These are phyloP conservation scores for Centropyge bicolor DNA, from an alignment of 2,797 vertebrate genomes.

Conservation along the genomic window DNA sequence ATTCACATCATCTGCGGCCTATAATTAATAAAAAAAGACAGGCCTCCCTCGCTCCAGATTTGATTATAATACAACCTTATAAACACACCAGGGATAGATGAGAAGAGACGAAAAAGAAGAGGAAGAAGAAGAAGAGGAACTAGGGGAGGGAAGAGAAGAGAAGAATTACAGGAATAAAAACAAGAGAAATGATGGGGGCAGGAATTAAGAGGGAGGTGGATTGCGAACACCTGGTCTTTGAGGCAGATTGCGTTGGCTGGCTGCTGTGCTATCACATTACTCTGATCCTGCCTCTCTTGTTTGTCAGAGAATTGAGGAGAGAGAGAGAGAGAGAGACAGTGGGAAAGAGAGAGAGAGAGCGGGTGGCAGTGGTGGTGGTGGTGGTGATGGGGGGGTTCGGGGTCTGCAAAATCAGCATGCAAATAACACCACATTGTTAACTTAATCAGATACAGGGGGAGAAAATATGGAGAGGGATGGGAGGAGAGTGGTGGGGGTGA, in stretches of 20 bases:
- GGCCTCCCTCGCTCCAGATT: conserved; percentile 95
- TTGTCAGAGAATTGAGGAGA: conserved; percentile 86
- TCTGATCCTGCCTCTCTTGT: conserved; percentile 93
- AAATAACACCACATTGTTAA: conserved; percentile 99
- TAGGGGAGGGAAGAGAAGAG: conserved; percentile 75
- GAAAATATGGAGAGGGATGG: conserved; percentile 88
- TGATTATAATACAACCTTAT: conserved; percentile 99
- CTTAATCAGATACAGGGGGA: conserved; percentile 99
- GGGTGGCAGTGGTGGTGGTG: conserved; percentile 51
- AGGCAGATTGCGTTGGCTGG: conserved; percentile 99
- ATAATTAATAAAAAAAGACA: conserved; percentile 99
- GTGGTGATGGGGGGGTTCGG: conserved; percentile 81
- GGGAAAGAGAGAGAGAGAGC: conserved; percentile 51
- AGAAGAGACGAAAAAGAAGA: conserved; percentile 70
- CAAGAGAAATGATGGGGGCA: conserved; percentile 92
- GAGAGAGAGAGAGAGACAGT: conserved; percentile 67
- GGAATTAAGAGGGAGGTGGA: conserved; percentile 97
- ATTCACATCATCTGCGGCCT: conserved; percentile 93
- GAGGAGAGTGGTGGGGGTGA: conserved; percentile 85
- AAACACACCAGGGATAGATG: conserved; percentile 94
- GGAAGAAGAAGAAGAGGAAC: conserved; percentile 63
- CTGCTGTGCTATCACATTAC: conserved; percentile 98
- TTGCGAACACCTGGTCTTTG: conserved; percentile 99
- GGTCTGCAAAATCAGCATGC: conserved; percentile 99
- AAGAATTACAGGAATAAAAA: conserved; percentile 86